Conservation (phyloP, 2,888 invertebrate species). For the Agelastica alni region DNA sequence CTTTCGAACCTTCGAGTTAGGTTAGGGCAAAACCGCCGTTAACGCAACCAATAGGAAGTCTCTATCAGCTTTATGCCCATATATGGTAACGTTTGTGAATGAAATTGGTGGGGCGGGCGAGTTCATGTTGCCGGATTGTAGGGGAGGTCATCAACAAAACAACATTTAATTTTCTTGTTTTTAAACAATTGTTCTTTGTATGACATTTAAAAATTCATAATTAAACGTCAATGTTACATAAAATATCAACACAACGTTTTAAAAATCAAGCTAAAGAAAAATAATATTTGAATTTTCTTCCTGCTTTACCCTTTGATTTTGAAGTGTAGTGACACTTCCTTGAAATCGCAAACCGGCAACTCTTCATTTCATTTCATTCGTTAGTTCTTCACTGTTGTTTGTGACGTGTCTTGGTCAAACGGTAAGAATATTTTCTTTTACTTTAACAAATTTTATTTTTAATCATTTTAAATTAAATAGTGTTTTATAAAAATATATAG, state of each 20-base stretch:
- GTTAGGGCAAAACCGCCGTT: constrained; percentile 50
- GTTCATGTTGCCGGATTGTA: constrained; percentile 46
- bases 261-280: constrained; percentile 13
- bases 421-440: constrained; percentile 52
- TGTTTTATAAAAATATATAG: constrained; percentile 6
- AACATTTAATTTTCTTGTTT: constrained; percentile 37
- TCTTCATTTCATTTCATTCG: constrained; percentile 51
- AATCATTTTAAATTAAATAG: constrained; percentile 21
- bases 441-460: no score
- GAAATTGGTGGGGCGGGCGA: constrained; percentile 60
- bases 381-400: constrained; percentile 51
- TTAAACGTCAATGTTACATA: constrained; percentile 29
- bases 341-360: constrained; percentile 48
- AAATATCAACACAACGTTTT: constrained; percentile 26
- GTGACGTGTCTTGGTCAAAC: constrained; percentile 54
- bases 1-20: constrained; percentile 48
- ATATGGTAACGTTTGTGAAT: constrained; percentile 76
- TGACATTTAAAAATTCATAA: constrained; percentile 31
- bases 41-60: constrained; percentile 65
- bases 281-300: constrained; percentile 46
- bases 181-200: constrained; percentile 30
- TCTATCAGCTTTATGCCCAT: constrained; percentile 77
- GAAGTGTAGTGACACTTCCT: constrained; percentile 44
- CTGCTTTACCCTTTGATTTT: constrained; percentile 41
- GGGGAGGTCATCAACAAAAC: constrained; percentile 44